These are phyloP conservation scores for Lacerta bilineata DNA, from an alignment of 2,797 vertebrate genomes.

Conservation along the genomic window DNA sequence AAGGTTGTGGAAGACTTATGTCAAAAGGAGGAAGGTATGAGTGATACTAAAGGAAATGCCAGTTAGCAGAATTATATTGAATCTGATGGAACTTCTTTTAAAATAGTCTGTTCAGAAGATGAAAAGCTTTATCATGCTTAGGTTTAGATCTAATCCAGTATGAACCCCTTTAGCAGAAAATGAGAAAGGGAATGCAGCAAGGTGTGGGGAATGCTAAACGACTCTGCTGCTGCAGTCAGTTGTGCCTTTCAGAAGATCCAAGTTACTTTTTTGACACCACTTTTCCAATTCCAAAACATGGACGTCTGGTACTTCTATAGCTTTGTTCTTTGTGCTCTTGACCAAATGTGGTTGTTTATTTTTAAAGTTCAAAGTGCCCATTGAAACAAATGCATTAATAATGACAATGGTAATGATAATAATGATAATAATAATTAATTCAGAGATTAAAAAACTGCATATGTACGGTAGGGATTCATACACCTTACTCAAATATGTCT, in stretches of 20 bases:
- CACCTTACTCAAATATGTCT: background rate
- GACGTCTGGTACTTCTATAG: slow-evolving; percentile 52
- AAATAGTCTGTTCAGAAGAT: slow-evolving; percentile 74
- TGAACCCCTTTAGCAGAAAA: slow-evolving; percentile 75
- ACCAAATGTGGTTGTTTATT: slow-evolving; percentile 11
- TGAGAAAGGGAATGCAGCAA: slow-evolving; percentile 71
- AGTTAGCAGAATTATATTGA: slow-evolving; percentile 75
- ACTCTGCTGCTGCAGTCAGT: slow-evolving; percentile 60
- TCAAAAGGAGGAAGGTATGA: slow-evolving; percentile 73
- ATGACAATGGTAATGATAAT: background rate
- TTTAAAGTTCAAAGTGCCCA: slow-evolving; percentile 34
- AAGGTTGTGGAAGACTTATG: slow-evolving; percentile 64
- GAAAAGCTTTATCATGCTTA: slow-evolving; percentile 76
- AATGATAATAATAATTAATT: background rate
- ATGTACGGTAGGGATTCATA: background rate
- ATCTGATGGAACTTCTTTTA: slow-evolving; percentile 73
- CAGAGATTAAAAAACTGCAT: background rate
- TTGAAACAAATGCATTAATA: background rate
- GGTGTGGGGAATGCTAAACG: slow-evolving; percentile 75
- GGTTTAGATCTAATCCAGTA: slow-evolving; percentile 75
- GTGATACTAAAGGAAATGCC: slow-evolving; percentile 75
- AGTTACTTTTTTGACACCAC: slow-evolving; percentile 51
- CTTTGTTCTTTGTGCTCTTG: slow-evolving; percentile 34
- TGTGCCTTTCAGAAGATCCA: slow-evolving; percentile 54
- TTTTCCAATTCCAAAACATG: slow-evolving; percentile 54